Conservation (phyloP, 2,113 vertebrate species). For the Phylloscopus trochilus region DNA sequence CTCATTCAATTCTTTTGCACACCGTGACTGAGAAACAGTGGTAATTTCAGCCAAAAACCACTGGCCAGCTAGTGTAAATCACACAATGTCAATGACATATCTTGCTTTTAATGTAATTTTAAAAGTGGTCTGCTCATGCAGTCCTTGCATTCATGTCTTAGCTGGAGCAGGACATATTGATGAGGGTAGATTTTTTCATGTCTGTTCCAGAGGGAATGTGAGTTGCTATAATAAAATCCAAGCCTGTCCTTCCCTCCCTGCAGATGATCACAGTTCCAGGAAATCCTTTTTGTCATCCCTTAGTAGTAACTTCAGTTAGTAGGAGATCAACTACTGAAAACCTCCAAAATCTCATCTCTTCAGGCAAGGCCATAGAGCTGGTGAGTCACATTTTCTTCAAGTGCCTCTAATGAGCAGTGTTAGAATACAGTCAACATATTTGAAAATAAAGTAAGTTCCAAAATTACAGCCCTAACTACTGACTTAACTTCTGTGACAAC, state of each 20-base stretch:
- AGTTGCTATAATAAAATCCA: neutral
- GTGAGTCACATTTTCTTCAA: neutral
- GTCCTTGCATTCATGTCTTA: accelerated
- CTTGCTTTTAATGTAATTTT: neutral
- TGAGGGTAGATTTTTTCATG: neutral
- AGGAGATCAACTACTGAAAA: neutral
- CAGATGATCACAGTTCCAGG: neutral
- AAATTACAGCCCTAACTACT: neutral
- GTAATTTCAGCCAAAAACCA: neutral
- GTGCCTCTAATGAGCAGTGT: neutral
- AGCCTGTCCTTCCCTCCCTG: neutral
- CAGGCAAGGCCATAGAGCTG: neutral
- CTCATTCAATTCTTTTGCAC: neutral
- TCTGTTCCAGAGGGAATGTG: neutral
- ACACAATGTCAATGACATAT: neutral
- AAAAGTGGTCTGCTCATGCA: neutral
- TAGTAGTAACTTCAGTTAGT: neutral
- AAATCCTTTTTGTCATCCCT: neutral
- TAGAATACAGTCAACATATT: neutral
- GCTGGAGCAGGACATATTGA: neutral
- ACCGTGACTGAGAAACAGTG: accelerated
- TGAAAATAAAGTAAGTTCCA: neutral
- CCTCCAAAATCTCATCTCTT: neutral
- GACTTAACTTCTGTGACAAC: neutral
- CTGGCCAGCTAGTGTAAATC: neutral